Evolutionary conservation across 1,140 invertebrate genomes (phyloP).

Genomic region (Ericerus pela): DNA sequence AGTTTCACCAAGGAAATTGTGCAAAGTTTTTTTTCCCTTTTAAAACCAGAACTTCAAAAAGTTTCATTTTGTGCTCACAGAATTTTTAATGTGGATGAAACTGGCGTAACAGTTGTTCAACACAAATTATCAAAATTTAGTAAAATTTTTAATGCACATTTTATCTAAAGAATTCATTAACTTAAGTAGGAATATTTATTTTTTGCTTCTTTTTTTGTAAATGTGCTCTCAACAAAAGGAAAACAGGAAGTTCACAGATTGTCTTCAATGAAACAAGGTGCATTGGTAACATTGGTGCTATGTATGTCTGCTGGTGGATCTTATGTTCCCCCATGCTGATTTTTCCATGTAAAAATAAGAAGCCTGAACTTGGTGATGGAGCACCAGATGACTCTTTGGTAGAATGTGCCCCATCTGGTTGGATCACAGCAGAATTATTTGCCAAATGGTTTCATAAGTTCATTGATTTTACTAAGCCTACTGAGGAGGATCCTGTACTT

Average conservation of each 20-base stretch:
- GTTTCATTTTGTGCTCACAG: slow-evolving; percentile 17
- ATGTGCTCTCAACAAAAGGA: slow-evolving; percentile 26
- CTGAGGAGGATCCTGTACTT: not conserved
- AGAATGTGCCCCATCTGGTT: not conserved
- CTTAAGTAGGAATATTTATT: not conserved
- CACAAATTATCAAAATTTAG: slow-evolving; percentile 17
- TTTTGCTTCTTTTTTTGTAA: slow-evolving; percentile 19
- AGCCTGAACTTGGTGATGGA: not conserved
- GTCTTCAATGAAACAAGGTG: slow-evolving; percentile 27
- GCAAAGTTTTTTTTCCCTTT: slow-evolving; percentile 27
- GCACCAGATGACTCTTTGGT: not conserved
- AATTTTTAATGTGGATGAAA: slow-evolving; percentile 31
- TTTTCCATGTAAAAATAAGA: slow-evolving; percentile 24
- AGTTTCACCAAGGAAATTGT: slow-evolving; percentile 32
- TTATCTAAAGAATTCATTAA: not conserved
- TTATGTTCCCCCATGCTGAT: slow-evolving; percentile 28
- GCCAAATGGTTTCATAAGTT: slow-evolving; percentile 9
- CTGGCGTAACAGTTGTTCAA: slow-evolving; percentile 28
- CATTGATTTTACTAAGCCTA: not conserved
- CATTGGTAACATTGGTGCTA: slow-evolving; percentile 21
- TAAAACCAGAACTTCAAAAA: slow-evolving; percentile 18
- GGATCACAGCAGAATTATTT: slow-evolving; percentile 13
- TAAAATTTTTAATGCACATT: not conserved
- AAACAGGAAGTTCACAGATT: slow-evolving; percentile 26
- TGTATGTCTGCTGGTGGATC: slow-evolving; percentile 26